Evolutionary conservation across 2,797 vertebrate species (phyloP), one percentile per base, ranked within the genome.

Genomic region (Sebastes ruberrimus): DNA sequence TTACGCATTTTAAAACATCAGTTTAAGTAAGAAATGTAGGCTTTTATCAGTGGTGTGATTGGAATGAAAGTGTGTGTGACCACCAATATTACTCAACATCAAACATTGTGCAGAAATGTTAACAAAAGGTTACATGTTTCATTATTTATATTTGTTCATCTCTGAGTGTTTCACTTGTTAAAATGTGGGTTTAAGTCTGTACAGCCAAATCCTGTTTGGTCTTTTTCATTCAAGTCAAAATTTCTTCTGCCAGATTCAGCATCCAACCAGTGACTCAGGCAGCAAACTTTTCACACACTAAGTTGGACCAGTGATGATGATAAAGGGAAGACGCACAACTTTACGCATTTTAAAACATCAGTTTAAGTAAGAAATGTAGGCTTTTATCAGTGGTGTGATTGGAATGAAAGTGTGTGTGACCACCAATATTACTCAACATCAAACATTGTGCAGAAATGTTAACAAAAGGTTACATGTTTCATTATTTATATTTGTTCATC

Each of bases 221-320:
- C 67, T 66, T 56, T 56, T 93, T 91, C 70, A 89, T 85, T 86
- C 81, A 56, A 88, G 86, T 87, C 85, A 81, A 64, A 77, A 71
- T 74, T 11, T 11, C 33, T 35, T 35, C 33, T 2, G 2, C 33
- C 33, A 35, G 10, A 35, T 35, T 35, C 33, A 35, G 33, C 33
- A 35, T 35, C 33, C 33, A 35, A 35, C 33, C 33, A 35, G 33
- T 35, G 33, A 35, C 33, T 35, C 33, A 35, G 33, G 33, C 1
- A 35, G 33, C 33, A n/a, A n/a, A n/a, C n/a, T n/a, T n/a, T n/a
- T n/a, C n/a, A n/a, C n/a, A n/a, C n/a, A n/a, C n/a, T n/a, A n/a
- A n/a, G n/a, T n/a, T n/a, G n/a, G n/a, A n/a, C n/a, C n/a, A n/a
- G n/a, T n/a, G n/a, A n/a, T n/a, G n/a, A n/a, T n/a, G n/a, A n/a